phyloP scores from a whole-genome alignment of 2,113 vertebrate genomes.

The Mormoops blainvillei region DNA sequence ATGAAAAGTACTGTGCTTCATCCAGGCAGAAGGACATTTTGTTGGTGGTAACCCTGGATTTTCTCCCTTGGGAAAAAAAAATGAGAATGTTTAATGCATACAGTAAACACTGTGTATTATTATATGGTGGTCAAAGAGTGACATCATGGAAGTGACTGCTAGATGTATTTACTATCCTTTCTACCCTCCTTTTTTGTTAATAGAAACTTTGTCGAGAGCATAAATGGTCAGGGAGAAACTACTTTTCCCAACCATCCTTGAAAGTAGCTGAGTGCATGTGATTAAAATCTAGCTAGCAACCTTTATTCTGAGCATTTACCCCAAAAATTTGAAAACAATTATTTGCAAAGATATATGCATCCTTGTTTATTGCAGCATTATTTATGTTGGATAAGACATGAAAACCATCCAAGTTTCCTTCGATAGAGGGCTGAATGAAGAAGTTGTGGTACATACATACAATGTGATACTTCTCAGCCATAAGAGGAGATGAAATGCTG shows the following conservation, averaged over 20 bases:
- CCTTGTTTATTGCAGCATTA: not conserved
- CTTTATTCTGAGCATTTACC: not conserved
- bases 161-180: not conserved
- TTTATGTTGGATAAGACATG: not conserved
- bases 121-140: not conserved
- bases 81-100: not conserved
- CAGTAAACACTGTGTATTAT: not conserved
- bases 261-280: not conserved
- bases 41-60: not conserved
- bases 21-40: not conserved
- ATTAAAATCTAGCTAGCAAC: not conserved
- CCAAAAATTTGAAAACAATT: not conserved
- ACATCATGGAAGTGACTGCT: not conserved
- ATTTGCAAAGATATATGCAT: not conserved
- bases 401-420: not conserved
- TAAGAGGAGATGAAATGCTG: not conserved
- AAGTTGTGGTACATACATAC: not conserved
- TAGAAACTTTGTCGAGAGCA: not conserved
- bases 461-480: not conserved
- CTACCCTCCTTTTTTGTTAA: not conserved
- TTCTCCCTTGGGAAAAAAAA: not conserved
- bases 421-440: not conserved
- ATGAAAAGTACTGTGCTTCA: not conserved
- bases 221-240: not conserved
- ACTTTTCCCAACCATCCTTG: not conserved